Conservation (phyloP, 2,888 invertebrate species). For the Hyposoter didymator region DNA sequence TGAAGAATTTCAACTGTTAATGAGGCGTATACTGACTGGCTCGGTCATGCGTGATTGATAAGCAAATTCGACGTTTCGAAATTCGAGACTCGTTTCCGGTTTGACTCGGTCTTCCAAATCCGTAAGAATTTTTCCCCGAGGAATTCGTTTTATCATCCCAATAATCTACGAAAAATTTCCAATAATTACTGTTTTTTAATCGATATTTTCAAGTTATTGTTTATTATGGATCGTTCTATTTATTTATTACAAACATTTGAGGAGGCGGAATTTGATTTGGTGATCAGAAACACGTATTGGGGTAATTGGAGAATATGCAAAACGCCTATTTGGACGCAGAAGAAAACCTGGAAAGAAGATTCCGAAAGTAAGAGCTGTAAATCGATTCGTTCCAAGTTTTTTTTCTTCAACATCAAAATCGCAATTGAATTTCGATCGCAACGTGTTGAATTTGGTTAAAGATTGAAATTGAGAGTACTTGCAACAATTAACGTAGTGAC, state of each 20-base stretch:
- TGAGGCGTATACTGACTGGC: constrained; percentile 1
- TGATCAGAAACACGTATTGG: constrained; percentile 46
- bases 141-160: constrained; percentile 17
- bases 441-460: background rate
- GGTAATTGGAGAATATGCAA: constrained; percentile 64
- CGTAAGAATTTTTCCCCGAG: background rate
- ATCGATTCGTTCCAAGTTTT: background rate
- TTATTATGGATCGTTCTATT: background rate
- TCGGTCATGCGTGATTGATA: constrained; percentile 42
- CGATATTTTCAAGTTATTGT: background rate
- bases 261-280: constrained; percentile 51
- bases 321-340: constrained; percentile 64
- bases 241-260: constrained; percentile 24
- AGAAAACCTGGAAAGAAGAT: constrained; percentile 45
- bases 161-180: constrained; percentile 11
- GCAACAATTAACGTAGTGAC: constrained; percentile 61
- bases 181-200: background rate
- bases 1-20: background rate
- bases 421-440: background rate
- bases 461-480: constrained; percentile 24
- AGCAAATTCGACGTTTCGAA: constrained; percentile 37
- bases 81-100: constrained; percentile 24
- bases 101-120: constrained; percentile 79
- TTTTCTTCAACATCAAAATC: background rate
- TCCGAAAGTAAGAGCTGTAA: background rate